phyloP scores from a whole-genome alignment of 1,140 invertebrate genomes.

The Drosophila pseudoobscura region DNA sequence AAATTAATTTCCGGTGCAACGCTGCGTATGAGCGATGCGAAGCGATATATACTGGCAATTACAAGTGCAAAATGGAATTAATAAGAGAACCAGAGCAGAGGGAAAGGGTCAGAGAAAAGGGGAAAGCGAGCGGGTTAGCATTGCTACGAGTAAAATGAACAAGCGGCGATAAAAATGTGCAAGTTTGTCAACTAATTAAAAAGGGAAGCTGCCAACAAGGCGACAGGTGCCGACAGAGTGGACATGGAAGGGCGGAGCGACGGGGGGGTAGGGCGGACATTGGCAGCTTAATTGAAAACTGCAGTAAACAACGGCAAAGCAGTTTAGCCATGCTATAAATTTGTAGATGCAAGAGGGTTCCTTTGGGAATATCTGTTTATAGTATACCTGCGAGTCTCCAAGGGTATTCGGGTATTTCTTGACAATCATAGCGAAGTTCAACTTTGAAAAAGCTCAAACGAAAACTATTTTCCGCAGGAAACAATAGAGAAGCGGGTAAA shows the following conservation, averaged over 20 bases:
- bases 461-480: no score
- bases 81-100: conserved; percentile 36
- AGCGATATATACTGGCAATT: conserved; percentile 53
- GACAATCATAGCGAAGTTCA: no score
- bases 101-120: conserved; percentile 1
- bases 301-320: conserved; percentile 69
- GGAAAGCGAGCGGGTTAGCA: conserved; percentile 33
- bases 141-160: conserved; percentile 25
- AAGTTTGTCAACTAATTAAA: conserved; percentile 68
- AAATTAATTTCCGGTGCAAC: conserved; percentile 69
- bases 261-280: conserved; percentile 30
- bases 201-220: conserved; percentile 48
- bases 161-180: conserved; percentile 61
- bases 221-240: conserved; percentile 12
- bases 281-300: conserved; percentile 73
- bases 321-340: conserved; percentile 60
- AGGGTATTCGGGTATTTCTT: no score
- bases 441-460: no score
- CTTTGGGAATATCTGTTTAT: background rate
- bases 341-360: conserved; percentile 19
- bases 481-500: no score
- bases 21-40: conserved; percentile 67
- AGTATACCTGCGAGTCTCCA: no score
- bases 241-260: conserved; percentile 10
- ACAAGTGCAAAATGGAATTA: conserved; percentile 64